Percentiles rank a stretch among this genome's conserved stretches.
phyloP scores from a whole-genome alignment of 1,140 invertebrate genomes.

The Pachyrhynchus sulphureomaculatus region DNA sequence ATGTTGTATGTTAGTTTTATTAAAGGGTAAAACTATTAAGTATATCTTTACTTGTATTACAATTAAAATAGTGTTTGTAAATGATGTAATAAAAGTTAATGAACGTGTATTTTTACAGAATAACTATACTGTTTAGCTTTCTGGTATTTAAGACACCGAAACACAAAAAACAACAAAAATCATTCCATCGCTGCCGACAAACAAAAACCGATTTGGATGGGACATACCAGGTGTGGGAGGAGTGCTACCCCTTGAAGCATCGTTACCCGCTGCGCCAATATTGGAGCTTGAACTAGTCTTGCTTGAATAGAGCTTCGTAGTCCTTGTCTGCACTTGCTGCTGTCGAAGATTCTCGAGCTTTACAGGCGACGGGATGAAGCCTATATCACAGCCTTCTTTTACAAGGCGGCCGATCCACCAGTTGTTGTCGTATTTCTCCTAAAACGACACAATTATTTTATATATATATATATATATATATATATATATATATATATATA shows the following conservation, averaged over 20 bases:
- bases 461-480: too few species aligned
- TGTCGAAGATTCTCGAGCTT: constrained; percentile 94
- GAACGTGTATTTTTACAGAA: constrained; percentile 2
- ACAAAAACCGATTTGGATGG: constrained; percentile 49
- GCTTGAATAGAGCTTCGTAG: constrained; percentile 72
- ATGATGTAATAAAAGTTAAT: too few species aligned
- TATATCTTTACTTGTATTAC: too few species aligned
- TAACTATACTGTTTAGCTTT: not conserved
- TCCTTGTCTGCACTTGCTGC: constrained; percentile 76
- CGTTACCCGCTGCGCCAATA: constrained; percentile 73
- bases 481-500: too few species aligned
- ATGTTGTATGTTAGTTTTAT: too few species aligned
- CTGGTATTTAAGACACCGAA: constrained; percentile 11
- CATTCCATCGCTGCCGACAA: constrained; percentile 13
- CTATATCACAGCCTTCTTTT: constrained; percentile 94
- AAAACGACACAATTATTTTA: too few species aligned
- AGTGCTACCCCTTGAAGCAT: constrained; percentile 91
- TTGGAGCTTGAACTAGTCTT: constrained; percentile 86
- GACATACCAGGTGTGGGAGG: constrained; percentile 94
- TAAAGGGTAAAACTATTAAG: too few species aligned
- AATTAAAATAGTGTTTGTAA: too few species aligned
- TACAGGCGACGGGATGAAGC: constrained; percentile 98
- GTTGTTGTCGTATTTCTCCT: constrained; percentile 99
- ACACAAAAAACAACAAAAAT: constrained; percentile 14
- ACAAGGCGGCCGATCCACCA: constrained; percentile 99